Evolutionary conservation across 2,113 vertebrate genomes (phyloP), one percentile per base, ranked within the genome.

Genomic region (Chloebia gouldiae): DNA sequence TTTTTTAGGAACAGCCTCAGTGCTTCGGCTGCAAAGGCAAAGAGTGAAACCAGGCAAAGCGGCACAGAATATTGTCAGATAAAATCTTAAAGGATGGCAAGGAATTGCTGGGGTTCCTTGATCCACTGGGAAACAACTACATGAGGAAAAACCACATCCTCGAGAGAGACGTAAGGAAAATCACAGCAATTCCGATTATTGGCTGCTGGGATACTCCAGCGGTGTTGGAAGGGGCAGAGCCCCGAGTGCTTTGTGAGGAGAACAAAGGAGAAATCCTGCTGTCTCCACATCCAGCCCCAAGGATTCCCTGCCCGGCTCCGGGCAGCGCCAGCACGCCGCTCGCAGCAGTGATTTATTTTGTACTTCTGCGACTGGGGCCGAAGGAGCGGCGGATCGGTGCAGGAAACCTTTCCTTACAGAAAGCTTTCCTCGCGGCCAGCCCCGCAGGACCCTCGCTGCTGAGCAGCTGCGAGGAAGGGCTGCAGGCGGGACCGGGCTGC

Each of bases 311-410:
- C 11, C 37, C 2, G 20, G 44, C 59, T 20, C 20, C 27, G 23
- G 0, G 18, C 31, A 31, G 14, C 53, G 54, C 27, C 0, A 30
- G 5, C 8, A 4, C 15, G 7, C 25, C 35, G 2, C 59, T 37
- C 0, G 22, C 27, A 59, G 3, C 0, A 5, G 12, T 0, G 27
- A 16, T 25, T 35, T 2, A 2, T 5, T 8, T 20, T 27, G 17
- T 1, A 19, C 39, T n/a, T n/a, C n/a, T n/a, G n/a, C n/a, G n/a
- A n/a, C n/a, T n/a, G n/a, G n/a, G n/a, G 70, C 57, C n/a, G 19
- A 13, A 42, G n/a, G 10, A 50, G 21, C 7, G 2, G 18, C 14
- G 15, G 35, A 27, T 16, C 8, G 16, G 19, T 1, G 21, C 57
- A 11, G 31, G 37, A 57, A n/a, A 3, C 5, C 83, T 18, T 7